Evolutionary conservation across 2,888 invertebrate species (phyloP).

Genomic region (Amorpha juglandis): DNA sequence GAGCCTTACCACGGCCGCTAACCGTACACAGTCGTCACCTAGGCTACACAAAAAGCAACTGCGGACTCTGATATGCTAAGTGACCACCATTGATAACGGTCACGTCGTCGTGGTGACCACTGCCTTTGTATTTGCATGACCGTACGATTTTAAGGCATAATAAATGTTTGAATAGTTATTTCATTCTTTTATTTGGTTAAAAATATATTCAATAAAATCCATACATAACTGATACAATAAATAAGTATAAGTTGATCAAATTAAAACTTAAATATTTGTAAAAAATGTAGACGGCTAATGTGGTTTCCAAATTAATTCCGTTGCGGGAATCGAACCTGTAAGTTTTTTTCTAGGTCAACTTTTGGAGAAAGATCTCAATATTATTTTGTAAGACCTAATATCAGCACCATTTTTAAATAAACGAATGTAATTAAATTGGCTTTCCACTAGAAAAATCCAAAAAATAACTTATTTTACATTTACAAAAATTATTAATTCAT

Average conservation of each 20-base stretch:
- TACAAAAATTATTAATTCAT: constrained; percentile 34
- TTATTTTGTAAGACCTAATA: too few relatives aligned
- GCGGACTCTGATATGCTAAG: constrained; percentile 77
- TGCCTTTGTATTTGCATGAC: constrained; percentile 50
- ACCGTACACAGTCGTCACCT: constrained; percentile 60
- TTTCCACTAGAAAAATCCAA: background rate
- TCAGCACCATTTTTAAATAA: too few relatives aligned
- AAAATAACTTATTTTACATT: background rate
- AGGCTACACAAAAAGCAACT: constrained; percentile 72
- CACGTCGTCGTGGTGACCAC: constrained; percentile 55
- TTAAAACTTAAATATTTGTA: too few relatives aligned
- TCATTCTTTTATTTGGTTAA: background rate
- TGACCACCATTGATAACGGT: constrained; percentile 73
- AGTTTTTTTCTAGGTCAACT: too few relatives aligned
- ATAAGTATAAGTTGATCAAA: too few relatives aligned
- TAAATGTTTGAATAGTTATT: constrained; percentile 22
- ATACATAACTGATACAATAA: too few relatives aligned
- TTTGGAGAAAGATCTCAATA: too few relatives aligned
- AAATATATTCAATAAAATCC: too few relatives aligned
- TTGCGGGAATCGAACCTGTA: too few relatives aligned
- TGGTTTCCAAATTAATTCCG: too few relatives aligned
- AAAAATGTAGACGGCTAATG: too few relatives aligned
- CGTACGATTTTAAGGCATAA: constrained; percentile 39
- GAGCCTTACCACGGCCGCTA: constrained; percentile 49
- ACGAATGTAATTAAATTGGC: too few relatives aligned